A percentile compares a stretch with the other conserved stretches of the same genome.
phyloP scores from a whole-genome alignment of 2,797 vertebrate species.

The Cottoperca gobio region DNA sequence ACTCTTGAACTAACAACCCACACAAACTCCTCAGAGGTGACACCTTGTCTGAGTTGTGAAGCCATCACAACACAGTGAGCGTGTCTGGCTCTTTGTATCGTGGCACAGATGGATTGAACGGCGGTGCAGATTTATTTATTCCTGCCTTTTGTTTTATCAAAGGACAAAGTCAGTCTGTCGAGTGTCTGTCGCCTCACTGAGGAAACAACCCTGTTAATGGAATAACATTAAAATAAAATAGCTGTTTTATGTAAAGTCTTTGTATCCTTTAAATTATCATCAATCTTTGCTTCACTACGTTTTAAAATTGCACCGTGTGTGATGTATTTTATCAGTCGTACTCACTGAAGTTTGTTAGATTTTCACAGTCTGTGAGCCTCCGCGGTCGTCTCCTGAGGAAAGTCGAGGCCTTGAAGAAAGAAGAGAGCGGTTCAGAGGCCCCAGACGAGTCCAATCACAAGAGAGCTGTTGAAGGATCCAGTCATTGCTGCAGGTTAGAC shows the following conservation, averaged over 20 bases:
- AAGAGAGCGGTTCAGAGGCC: slow-evolving; percentile 69
- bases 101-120: slow-evolving; percentile 34
- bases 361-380: slow-evolving; percentile 88
- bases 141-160: slow-evolving; percentile 31
- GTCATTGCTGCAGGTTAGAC: slow-evolving; percentile 90
- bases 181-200: slow-evolving; percentile 1
- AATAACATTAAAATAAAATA: background rate
- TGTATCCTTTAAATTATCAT: too few relatives aligned
- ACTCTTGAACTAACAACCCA: slow-evolving; percentile 15
- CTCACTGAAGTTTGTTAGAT: slow-evolving; percentile 22
- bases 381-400: slow-evolving; percentile 87
- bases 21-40: background rate
- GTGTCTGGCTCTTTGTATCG: slow-evolving; percentile 37
- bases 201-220: background rate
- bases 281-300: background rate
- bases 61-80: slow-evolving; percentile 14
- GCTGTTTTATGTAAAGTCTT: slow-evolving; percentile 6
- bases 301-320: background rate
- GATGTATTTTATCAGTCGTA: background rate
- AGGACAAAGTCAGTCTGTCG: slow-evolving; percentile 16
- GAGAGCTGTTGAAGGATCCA: slow-evolving; percentile 91
- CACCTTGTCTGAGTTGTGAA: slow-evolving; percentile 22
- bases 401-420: slow-evolving; percentile 83
- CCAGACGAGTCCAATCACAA: slow-evolving; percentile 92
- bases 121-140: slow-evolving; percentile 47